phyloP scores from a whole-genome alignment of 2,113 vertebrate genomes.

The Campylomormyrus tamandua region DNA sequence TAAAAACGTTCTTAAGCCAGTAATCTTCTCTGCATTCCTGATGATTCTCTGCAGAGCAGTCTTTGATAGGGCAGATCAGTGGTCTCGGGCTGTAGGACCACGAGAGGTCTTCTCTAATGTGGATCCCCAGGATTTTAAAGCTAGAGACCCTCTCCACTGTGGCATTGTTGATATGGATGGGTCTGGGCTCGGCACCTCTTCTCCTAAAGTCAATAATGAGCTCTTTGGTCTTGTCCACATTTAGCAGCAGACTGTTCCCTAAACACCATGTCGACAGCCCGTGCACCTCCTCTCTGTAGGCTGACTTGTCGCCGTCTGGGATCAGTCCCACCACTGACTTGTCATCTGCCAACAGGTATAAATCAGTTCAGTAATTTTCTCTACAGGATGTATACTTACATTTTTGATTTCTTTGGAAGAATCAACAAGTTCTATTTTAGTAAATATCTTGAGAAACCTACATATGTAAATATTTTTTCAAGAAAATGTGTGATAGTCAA shows the following conservation, averaged over 20 bases:
- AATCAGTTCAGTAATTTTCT: not conserved
- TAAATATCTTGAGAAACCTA: not conserved
- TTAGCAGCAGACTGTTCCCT: not conserved
- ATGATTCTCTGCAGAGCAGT: not conserved
- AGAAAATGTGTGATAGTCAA: not conserved
- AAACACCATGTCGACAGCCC: not conserved
- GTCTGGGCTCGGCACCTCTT: not conserved
- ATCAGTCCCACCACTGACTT: not conserved
- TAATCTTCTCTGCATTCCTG: not conserved
- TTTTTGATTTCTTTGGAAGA: not conserved
- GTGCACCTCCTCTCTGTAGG: not conserved
- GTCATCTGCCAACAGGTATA: not conserved
- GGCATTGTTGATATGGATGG: not conserved
- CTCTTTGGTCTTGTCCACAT: not conserved
- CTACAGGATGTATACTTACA: not conserved
- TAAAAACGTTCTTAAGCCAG: not conserved
- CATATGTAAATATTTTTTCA: not conserved
- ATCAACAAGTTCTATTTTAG: not conserved
- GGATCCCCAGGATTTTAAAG: not conserved
- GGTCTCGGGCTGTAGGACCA: not conserved
- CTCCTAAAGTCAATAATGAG: not conserved
- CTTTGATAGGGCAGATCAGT: not conserved
- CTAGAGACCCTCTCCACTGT: not conserved
- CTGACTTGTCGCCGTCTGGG: not conserved
- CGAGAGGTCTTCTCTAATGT: not conserved